Evolutionary conservation across 2,113 vertebrate species (phyloP).

Genomic region (Bubalus kerabau): DNA sequence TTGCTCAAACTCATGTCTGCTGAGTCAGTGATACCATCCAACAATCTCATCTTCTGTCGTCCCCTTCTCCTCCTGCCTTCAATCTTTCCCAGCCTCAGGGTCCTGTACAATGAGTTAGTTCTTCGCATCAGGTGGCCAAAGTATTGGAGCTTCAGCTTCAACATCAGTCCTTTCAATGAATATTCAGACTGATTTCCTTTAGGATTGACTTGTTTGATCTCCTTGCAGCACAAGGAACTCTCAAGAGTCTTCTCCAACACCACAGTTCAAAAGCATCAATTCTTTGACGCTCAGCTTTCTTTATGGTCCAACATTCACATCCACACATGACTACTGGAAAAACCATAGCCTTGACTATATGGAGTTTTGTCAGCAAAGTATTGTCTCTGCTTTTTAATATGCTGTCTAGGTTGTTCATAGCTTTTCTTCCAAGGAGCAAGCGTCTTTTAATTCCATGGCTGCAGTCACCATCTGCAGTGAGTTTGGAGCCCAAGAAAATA

Average conservation of each 20-base stretch:
- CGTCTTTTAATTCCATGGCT: not conserved
- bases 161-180: not conserved
- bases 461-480: not conserved
- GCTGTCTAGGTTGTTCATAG: not conserved
- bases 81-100: not conserved
- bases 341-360: not conserved
- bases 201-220: not conserved
- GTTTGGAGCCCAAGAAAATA: not conserved
- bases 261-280: not conserved
- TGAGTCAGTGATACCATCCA: not conserved
- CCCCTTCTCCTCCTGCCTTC: not conserved
- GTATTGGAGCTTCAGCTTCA: not conserved
- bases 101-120: not conserved
- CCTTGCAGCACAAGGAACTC: not conserved
- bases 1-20: not conserved
- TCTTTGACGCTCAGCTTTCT: accelerated
- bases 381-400: not conserved
- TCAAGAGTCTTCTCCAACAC: not conserved
- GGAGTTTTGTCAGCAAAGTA: not conserved
- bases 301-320: accelerated
- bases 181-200: not conserved
- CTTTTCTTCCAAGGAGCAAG: not conserved
- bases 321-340: not conserved
- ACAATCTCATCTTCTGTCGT: accelerated
- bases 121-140: not conserved